Evolutionary conservation across 2,797 vertebrate species (phyloP).

Genomic region (Melopsittacus undulatus): DNA sequence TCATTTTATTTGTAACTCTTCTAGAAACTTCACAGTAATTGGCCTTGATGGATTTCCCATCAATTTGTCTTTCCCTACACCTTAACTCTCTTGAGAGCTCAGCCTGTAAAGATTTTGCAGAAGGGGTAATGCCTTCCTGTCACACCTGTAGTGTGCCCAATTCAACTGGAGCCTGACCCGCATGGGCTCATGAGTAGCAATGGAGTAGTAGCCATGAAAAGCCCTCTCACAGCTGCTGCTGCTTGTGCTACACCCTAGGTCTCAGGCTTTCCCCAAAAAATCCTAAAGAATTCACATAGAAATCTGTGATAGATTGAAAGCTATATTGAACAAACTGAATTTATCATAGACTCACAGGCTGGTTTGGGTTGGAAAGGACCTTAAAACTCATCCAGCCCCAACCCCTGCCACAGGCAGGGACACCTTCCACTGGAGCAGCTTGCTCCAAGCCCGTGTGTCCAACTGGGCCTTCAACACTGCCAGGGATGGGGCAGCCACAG

Average conservation of each 20-base stretch:
- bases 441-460: background rate
- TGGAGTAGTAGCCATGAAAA: background rate
- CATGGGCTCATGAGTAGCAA: rapidly evolving
- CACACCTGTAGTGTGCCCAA: rapidly evolving
- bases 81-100: background rate
- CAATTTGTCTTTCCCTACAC: background rate
- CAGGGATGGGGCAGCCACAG: no score
- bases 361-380: background rate
- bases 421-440: background rate
- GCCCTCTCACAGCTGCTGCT: background rate
- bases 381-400: background rate
- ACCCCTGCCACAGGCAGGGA: rapidly evolving
- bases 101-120: background rate
- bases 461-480: no score
- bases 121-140: background rate
- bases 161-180: rapidly evolving
- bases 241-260: background rate
- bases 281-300: background rate
- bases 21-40: background rate
- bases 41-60: background rate
- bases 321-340: background rate
- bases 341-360: background rate
- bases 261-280: background rate
- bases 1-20: background rate
- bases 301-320: background rate